Percentiles rank a stretch among this genome's conserved stretches.
Conservation (phyloP, 1,140 invertebrate genomes). For the Brachionus calyciflorus region DNA sequence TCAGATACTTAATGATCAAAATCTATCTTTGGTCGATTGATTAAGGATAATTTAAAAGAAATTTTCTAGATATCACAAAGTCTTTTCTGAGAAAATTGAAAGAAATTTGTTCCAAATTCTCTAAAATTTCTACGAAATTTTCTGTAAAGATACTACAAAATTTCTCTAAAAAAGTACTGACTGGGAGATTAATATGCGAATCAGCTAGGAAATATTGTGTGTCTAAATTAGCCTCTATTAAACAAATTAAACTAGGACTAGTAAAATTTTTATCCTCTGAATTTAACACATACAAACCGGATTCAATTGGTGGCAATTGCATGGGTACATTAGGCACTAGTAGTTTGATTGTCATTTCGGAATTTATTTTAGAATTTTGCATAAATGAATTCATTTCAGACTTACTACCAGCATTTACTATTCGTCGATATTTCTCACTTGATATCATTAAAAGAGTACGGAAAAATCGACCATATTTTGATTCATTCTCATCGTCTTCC, state of each 20-base stretch:
- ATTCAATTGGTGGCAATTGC: neutral
- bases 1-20: no score
- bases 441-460: conserved; percentile 70
- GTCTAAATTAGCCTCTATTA: conserved; percentile 45
- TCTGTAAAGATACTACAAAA: no score
- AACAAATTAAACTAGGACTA: conserved; percentile 53
- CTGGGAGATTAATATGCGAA: neutral
- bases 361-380: conserved; percentile 68
- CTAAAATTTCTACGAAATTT: no score
- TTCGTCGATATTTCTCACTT: conserved; percentile 63
- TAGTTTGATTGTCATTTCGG: conserved; percentile 72
- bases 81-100: no score
- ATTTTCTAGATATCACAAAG: no score
- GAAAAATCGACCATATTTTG: conserved; percentile 66
- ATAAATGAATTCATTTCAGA: conserved; percentile 79
- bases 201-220: neutral
- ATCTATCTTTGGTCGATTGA: no score
- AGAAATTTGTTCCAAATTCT: no score
- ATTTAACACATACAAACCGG: conserved; percentile 40
- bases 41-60: no score
- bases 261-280: conserved; percentile 50
- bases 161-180: no score
- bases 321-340: conserved; percentile 74
- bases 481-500: conserved; percentile 65
- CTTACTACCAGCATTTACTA: conserved; percentile 69